Base-by-base conservation (phyloP, 2,797 vertebrate genomes). In the Valencia hispanica region DNA sequence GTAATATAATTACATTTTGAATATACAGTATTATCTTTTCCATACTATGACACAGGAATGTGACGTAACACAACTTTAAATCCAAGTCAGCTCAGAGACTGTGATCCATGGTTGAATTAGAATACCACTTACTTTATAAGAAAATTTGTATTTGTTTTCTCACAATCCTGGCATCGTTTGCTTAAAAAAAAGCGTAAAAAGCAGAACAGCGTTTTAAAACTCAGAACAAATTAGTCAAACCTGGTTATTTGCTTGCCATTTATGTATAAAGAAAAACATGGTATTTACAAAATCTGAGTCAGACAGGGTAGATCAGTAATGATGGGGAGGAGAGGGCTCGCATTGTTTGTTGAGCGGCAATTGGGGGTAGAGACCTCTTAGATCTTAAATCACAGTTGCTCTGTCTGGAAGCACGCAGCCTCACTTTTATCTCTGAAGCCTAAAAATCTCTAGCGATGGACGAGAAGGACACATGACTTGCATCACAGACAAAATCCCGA, bases 101-200 rank as follows among this genome's bases (percentile, higher is more conserved):
- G 41, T 66, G 68, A 81, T 65, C 17, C 25, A 70, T 48, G 27
- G 50, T 53, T 20, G 32, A 61, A 57, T 71, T 77, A 69, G 47
- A 83, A 50, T 61, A 47, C 27, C 72, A 76, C n/a, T 74, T 72
- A 77, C 43, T 70, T 72, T 59, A 11, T 20, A 36, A 72, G 25
- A 15, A 20, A 3, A 73, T 73, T 34, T 61, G 34, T 15, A 70
- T 80, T 75, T 68, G 39, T 0, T 3, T 87, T 79, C 83, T 85
- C 79, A 78, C 36, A 72, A 47, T 78, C 27, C 14, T 79, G 75
- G 69, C 27, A n/a, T 72, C 25, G 83, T 74, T 82, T 83, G 61
- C 70, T 82, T 61, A 72, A 81, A 87, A 53, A 65, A 85, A 82
- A 43, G 79, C 71, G 1, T 79, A 81, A 79, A 87, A 86, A 78